phyloP scores from a whole-genome alignment of 2,113 vertebrate genomes.

The Hiodon tergisus region DNA sequence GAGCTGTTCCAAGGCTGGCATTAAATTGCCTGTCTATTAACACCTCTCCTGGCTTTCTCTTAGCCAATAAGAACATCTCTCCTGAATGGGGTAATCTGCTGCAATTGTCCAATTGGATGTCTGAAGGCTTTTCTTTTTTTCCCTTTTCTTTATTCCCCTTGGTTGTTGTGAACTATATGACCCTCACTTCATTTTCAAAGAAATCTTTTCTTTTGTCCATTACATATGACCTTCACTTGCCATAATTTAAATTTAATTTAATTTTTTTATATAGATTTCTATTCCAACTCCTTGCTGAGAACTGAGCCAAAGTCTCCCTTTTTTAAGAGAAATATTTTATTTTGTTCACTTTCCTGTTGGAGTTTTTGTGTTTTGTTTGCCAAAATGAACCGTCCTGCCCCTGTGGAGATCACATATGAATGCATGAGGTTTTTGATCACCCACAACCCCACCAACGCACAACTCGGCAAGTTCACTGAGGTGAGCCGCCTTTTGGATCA shows the following conservation, averaged over 20 bases:
- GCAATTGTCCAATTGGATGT: conserved; percentile 24
- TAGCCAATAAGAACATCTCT: conserved; percentile 69
- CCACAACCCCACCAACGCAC: conserved; percentile 55
- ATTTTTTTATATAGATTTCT: not conserved
- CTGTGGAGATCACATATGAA: conserved; percentile 81
- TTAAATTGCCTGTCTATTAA: not conserved
- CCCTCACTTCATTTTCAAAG: too few species aligned
- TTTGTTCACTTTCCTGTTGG: too few species aligned
- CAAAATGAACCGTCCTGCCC: conserved; percentile 77
- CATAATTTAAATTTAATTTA: too few species aligned
- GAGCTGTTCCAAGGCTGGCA: conserved; percentile 39
- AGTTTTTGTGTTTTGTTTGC: conserved; percentile 35
- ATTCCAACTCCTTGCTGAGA: conserved; percentile 34
- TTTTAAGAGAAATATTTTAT: conserved; percentile 30
- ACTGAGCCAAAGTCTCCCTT: conserved; percentile 64
- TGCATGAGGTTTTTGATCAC: conserved; percentile 85
- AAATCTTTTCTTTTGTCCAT: too few species aligned
- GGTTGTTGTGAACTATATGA: too few species aligned
- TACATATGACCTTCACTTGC: conserved; percentile 40
- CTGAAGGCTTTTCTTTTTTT: too few species aligned
- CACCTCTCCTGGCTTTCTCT: conserved; percentile 57
- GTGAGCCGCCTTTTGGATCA: conserved; percentile 19
- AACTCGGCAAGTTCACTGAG: conserved; percentile 43
- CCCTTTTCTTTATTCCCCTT: too few species aligned
- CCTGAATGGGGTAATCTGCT: conserved; percentile 74